Conservation (phyloP, 2,797 vertebrate species). For the Threskiornis aethiopicus region DNA sequence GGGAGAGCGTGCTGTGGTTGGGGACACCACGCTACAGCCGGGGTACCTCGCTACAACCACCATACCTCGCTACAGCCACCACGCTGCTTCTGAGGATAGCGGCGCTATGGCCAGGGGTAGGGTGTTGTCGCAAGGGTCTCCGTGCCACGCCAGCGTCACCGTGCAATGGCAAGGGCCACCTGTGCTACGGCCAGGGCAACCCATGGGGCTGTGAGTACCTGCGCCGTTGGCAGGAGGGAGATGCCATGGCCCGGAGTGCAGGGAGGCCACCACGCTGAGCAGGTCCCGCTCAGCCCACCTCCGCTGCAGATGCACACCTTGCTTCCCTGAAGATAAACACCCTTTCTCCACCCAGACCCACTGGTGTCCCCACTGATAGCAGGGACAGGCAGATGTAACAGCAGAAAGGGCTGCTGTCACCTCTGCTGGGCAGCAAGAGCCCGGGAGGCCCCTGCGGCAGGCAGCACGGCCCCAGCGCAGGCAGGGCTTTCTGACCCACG, state of each 20-base stretch:
- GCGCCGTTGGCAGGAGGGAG: background rate
- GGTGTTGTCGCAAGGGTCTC: background rate
- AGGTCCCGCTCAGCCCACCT: background rate
- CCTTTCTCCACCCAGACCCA: background rate
- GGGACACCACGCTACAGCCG: background rate
- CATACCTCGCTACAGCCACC: rapidly evolving
- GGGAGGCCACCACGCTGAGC: background rate
- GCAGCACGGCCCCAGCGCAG: background rate
- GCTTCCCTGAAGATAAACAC: background rate
- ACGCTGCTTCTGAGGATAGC: rapidly evolving
- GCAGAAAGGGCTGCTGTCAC: background rate
- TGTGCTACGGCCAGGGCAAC: background rate
- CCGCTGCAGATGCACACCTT: background rate
- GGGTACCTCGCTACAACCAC: too few species aligned
- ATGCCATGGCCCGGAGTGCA: rapidly evolving
- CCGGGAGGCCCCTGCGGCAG: background rate
- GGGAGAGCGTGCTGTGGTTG: background rate
- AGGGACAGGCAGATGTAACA: background rate
- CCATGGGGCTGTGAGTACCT: rapidly evolving
- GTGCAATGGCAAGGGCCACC: background rate
- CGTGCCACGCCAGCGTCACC: rapidly evolving
- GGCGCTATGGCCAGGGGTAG: rapidly evolving
- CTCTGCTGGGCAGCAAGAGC: background rate
- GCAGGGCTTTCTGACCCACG: background rate
- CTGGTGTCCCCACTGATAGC: background rate